Conservation (phyloP, 2,113 vertebrate species). For the Brienomyrus brachyistius region DNA sequence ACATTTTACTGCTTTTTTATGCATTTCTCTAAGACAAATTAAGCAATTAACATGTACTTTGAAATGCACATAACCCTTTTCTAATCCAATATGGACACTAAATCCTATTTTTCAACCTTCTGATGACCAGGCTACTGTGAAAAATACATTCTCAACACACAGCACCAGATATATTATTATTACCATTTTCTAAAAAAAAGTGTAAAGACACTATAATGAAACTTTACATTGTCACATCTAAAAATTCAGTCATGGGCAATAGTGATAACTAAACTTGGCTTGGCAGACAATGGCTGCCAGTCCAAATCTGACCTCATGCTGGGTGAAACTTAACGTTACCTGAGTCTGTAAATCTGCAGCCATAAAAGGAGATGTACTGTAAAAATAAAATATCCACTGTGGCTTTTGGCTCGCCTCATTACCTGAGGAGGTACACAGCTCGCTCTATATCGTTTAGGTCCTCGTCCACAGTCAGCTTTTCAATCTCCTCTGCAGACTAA, state of each 20-base stretch:
- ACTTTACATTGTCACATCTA: not conserved
- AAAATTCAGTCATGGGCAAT: not conserved
- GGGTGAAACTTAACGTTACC: not conserved
- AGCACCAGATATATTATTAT: not conserved
- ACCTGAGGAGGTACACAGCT: conserved; percentile 91
- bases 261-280: not conserved
- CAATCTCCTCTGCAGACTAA: conserved; percentile 91
- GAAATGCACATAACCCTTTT: not conserved
- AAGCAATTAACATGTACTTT: not conserved
- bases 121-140: not conserved
- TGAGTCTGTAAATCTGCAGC: not conserved
- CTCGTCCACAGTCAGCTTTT: conserved; percentile 89
- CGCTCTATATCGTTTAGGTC: conserved; percentile 87
- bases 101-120: not conserved
- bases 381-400: not conserved
- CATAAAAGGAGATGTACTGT: not conserved
- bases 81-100: not conserved
- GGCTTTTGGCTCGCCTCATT: conserved; percentile 22
- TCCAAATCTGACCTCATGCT: not conserved
- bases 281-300: not conserved
- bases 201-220: not conserved
- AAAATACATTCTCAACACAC: not conserved
- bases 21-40: not conserved
- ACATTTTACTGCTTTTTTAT: not conserved
- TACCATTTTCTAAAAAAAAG: not conserved